A percentile compares a stretch with the other conserved stretches of the same genome.
phyloP scores from a whole-genome alignment of 2,797 vertebrate genomes.

The Sebastolobus altivelis region DNA sequence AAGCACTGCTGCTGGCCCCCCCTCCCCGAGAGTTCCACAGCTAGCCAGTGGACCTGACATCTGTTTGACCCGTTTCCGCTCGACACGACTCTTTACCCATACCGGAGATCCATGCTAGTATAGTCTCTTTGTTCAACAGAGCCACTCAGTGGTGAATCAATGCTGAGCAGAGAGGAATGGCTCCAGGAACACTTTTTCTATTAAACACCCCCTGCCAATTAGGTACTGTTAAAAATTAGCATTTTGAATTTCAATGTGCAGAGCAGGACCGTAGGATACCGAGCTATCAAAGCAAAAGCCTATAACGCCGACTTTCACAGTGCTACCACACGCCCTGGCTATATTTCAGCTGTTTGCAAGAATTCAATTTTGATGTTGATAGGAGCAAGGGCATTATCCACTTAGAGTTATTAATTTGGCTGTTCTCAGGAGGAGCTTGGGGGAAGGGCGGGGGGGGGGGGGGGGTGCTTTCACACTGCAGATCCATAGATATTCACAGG shows the following conservation, averaged over 20 bases:
- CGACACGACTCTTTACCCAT: slow-evolving; percentile 36
- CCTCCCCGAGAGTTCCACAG: slow-evolving; percentile 35
- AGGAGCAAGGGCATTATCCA: slow-evolving; percentile 86
- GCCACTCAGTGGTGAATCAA: slow-evolving; percentile 49
- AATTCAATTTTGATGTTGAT: slow-evolving; percentile 88
- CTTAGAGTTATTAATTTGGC: slow-evolving; percentile 89
- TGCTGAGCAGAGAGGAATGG: slow-evolving; percentile 58
- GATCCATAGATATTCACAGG: slow-evolving; percentile 83
- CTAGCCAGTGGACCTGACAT: slow-evolving; percentile 54
- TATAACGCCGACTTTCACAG: slow-evolving; percentile 61
- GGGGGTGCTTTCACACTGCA: slow-evolving; percentile 81
- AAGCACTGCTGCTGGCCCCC: slow-evolving; percentile 32
- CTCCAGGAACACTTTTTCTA: slow-evolving; percentile 62
- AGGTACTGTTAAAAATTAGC: slow-evolving; percentile 67
- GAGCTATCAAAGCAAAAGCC: slow-evolving; percentile 64
- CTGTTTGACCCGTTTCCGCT: slow-evolving; percentile 59
- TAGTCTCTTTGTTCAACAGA: slow-evolving; percentile 66
- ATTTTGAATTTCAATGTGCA: slow-evolving; percentile 74
- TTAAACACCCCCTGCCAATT: slow-evolving; percentile 72
- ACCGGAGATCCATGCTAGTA: slow-evolving; percentile 20
- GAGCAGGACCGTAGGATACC: slow-evolving; percentile 57
- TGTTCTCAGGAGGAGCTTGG: slow-evolving; percentile 84
- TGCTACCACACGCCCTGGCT: slow-evolving; percentile 66
- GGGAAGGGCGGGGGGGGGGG: slow-evolving; percentile 64
- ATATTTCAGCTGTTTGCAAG: slow-evolving; percentile 80